These are phyloP conservation scores for Hymenopus coronatus DNA, from an alignment of 2,888 invertebrate species.

Conservation along the genomic window DNA sequence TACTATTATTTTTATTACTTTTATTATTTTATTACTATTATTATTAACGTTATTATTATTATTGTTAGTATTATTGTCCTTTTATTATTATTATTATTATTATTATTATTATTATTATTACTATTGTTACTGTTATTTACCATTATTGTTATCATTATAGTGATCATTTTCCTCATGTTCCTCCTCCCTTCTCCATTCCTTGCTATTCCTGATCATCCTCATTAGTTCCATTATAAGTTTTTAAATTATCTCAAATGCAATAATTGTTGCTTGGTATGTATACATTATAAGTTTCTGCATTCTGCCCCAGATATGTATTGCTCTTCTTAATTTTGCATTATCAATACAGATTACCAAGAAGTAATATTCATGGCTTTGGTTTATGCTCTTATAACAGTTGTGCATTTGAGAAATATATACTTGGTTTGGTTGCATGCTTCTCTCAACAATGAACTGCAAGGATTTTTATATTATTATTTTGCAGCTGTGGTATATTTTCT, in stretches of 20 bases:
- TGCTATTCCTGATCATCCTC: no score
- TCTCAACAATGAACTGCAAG: conserved; percentile 14
- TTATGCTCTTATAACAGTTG: not conserved
- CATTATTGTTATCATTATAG: no score
- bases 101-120: no score
- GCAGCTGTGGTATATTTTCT: conserved; percentile 21
- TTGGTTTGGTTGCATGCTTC: conserved; percentile 13
- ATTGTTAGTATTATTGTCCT: not conserved
- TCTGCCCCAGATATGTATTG: no score
- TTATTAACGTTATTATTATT: conserved; percentile 2
- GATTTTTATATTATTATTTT: not conserved
- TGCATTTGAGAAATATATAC: conserved; percentile 3
- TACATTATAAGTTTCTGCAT: not conserved
- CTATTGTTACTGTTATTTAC: no score
- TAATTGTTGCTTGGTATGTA: not conserved
- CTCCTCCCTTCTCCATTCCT: no score
- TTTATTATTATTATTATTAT: no score
- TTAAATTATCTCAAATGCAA: conserved; percentile 3
- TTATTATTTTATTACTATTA: not conserved
- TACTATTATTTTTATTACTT: no score
- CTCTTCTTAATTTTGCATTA: not conserved
- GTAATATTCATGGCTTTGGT: not conserved
- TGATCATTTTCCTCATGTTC: no score
- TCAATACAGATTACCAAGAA: not conserved
- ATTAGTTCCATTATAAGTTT: not conserved